phyloP scores from a whole-genome alignment of 2,888 invertebrate genomes.

The Synergus umbraculus region DNA sequence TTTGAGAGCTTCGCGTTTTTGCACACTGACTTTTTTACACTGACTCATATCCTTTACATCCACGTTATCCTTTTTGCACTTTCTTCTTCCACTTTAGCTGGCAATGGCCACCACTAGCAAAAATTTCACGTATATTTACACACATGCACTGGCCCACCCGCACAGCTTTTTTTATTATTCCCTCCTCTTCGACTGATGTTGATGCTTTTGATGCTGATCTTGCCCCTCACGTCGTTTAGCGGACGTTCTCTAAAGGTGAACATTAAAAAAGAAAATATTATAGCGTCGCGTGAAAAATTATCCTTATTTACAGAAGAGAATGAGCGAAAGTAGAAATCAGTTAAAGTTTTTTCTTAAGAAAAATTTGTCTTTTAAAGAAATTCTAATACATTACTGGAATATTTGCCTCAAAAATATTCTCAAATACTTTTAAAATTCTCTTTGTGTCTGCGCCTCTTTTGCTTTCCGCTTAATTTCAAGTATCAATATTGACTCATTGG shows the following conservation, averaged over 20 bases:
- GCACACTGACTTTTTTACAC: slow-evolving; percentile 9
- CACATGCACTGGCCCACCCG: slow-evolving; percentile 20
- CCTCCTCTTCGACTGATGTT: slow-evolving; percentile 11
- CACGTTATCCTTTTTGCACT: slow-evolving; percentile 38
- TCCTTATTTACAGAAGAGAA: neutral
- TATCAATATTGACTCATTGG: neutral
- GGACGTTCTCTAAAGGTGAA: slow-evolving; percentile 32
- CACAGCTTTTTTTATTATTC: slow-evolving; percentile 34
- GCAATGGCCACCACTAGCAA: neutral
- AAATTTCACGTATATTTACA: slow-evolving; percentile 42
- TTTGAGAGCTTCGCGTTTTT: slow-evolving; percentile 24
- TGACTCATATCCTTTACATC: slow-evolving; percentile 29
- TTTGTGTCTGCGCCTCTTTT: neutral
- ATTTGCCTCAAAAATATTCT: too few relatives aligned
- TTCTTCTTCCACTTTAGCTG: slow-evolving; percentile 20
- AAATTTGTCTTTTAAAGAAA: too few relatives aligned
- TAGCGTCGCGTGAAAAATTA: neutral
- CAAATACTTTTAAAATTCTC: neutral
- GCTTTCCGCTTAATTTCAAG: neutral
- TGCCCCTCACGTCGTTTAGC: slow-evolving; percentile 25
- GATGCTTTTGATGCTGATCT: slow-evolving; percentile 1
- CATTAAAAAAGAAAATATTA: slow-evolving; percentile 7
- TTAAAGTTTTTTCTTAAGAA: neutral
- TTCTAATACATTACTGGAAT: too few relatives aligned
- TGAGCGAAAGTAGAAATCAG: neutral